Evolutionary conservation across 2,797 vertebrate genomes (phyloP).

Genomic region (Sebastes oblongus): DNA sequence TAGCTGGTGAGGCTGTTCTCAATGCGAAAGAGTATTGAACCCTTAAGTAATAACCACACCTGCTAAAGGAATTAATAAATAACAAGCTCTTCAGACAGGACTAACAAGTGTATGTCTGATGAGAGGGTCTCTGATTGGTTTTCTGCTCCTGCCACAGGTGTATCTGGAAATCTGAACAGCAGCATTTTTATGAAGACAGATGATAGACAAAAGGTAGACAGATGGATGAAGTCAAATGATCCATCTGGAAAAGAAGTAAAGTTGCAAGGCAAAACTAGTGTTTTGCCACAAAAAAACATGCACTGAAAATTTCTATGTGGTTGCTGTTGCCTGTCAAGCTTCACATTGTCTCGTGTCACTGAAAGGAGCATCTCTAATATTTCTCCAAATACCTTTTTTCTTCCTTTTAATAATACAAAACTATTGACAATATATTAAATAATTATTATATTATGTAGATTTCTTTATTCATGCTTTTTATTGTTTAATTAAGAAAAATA

Average conservation of each 20-base stretch:
- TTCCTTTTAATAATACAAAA: neutral
- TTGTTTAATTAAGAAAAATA: too few relatives aligned
- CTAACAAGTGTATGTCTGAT: conserved; percentile 2
- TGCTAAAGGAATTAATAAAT: neutral
- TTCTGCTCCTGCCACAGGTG: conserved; percentile 31
- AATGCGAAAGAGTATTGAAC: neutral
- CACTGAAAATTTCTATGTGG: neutral
- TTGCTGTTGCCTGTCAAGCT: neutral
- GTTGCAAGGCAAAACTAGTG: conserved; percentile 1
- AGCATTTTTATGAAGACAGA: conserved; percentile 48
- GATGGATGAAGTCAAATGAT: conserved; percentile 30
- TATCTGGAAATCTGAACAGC: conserved; percentile 8
- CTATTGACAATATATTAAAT: neutral
- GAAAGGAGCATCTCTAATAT: neutral
- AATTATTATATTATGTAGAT: neutral
- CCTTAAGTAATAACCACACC: neutral
- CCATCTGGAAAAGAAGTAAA: conserved; percentile 27
- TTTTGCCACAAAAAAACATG: neutral
- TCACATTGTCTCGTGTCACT: neutral
- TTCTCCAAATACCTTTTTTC: neutral
- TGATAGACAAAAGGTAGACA: conserved; percentile 29
- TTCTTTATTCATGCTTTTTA: too few relatives aligned
- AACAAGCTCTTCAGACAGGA: neutral
- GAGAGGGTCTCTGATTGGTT: conserved; percentile 24
- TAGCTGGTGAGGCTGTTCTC: neutral